These are phyloP conservation scores for Colius striatus DNA, from an alignment of 2,113 vertebrate genomes.

Conservation along the genomic window DNA sequence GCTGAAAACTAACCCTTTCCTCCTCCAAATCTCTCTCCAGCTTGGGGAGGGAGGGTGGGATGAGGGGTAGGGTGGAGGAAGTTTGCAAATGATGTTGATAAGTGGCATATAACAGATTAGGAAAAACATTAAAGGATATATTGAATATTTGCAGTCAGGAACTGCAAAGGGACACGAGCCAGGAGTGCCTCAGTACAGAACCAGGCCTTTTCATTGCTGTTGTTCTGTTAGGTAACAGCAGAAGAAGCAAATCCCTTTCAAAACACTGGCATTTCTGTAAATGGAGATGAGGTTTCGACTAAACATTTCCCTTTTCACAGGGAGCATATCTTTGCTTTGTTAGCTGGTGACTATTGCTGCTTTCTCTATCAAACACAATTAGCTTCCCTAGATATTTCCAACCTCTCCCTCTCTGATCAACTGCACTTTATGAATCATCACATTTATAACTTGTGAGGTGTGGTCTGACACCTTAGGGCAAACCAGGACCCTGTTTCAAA, in stretches of 20 bases:
- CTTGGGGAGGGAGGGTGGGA: background rate
- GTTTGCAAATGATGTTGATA: background rate
- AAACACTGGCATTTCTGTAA: background rate
- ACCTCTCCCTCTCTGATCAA: background rate
- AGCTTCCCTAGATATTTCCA: background rate
- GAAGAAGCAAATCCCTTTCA: background rate
- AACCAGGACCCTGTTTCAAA: constrained; percentile 1
- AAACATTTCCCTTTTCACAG: constrained; percentile 3
- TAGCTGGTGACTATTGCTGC: background rate
- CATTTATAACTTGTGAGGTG: background rate
- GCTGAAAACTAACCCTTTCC: background rate
- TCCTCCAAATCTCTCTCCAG: background rate
- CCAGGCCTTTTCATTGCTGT: no score
- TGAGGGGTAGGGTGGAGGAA: background rate
- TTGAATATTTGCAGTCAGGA: background rate
- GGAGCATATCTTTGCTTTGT: background rate
- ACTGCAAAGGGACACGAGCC: background rate
- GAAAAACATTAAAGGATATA: background rate
- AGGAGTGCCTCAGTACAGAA: background rate
- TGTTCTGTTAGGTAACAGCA: background rate
- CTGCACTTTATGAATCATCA: constrained; percentile 27
- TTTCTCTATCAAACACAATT: constrained; percentile 25
- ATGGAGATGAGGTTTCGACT: background rate
- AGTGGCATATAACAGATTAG: background rate
- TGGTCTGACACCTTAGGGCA: constrained; percentile 19